Conservation (phyloP, 2,113 vertebrate species). For the Azemiops feae region DNA sequence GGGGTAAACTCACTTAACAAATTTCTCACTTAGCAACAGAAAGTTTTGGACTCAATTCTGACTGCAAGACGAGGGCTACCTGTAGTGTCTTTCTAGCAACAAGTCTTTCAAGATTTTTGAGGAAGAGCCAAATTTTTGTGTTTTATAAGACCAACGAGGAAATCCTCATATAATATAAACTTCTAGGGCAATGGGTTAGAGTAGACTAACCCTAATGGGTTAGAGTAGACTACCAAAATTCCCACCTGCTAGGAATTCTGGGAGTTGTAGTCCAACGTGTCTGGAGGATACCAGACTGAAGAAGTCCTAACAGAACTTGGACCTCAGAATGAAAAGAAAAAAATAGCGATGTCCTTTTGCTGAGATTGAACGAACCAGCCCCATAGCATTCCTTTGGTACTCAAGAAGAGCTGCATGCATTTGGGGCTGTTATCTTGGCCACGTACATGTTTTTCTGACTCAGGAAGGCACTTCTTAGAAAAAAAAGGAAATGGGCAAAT, state of each 20-base stretch:
- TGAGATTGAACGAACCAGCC: not conserved
- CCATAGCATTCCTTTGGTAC: not conserved
- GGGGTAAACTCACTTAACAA: not conserved
- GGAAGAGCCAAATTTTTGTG: not conserved
- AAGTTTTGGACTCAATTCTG: not conserved
- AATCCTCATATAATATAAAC: not conserved
- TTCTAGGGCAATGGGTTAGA: not conserved
- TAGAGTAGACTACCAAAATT: not conserved
- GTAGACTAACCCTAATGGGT: too few species aligned
- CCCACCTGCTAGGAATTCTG: not conserved
- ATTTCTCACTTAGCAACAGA: not conserved
- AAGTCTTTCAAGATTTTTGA: not conserved
- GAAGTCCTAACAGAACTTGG: conserved; percentile 11
- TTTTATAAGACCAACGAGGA: conserved; percentile 1
- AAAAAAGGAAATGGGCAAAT: not conserved
- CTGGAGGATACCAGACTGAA: not conserved
- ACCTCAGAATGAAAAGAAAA: not conserved
- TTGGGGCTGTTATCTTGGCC: not conserved
- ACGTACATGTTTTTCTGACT: rapidly evolving
- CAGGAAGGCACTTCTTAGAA: not conserved
- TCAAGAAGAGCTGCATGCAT: not conserved
- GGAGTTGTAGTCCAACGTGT: not conserved
- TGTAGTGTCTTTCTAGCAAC: not conserved
- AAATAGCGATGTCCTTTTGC: not conserved
- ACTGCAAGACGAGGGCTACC: not conserved